These are phyloP conservation scores for Ptychadena robeensis DNA, from an alignment of 2,797 vertebrate genomes.

Conservation along the genomic window DNA sequence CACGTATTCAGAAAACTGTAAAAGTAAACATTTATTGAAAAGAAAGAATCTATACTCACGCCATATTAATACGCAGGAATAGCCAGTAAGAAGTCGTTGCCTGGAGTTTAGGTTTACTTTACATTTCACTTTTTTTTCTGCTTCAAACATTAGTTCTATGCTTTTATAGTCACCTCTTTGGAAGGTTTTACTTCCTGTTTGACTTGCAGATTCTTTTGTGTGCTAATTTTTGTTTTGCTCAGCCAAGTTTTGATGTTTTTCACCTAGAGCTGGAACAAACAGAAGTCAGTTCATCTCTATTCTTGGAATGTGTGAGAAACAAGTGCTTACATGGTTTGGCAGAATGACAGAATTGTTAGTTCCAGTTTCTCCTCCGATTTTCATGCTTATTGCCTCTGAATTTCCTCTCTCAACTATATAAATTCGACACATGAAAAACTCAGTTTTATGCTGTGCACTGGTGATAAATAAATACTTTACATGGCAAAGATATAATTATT, in stretches of 20 bases:
- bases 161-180: background rate
- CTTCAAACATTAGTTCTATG: background rate
- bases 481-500: background rate
- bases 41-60: no score
- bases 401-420: background rate
- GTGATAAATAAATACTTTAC: background rate
- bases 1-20: no score
- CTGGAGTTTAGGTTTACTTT: background rate
- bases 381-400: background rate
- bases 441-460: background rate
- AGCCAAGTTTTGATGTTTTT: slow-evolving; percentile 15
- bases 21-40: no score
- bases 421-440: background rate
- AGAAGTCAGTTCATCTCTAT: slow-evolving; percentile 21
- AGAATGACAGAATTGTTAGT: slow-evolving; percentile 8
- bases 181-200: background rate
- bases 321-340: slow-evolving; percentile 28
- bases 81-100: background rate
- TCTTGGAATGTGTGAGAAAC: slow-evolving; percentile 31
- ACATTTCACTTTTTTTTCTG: background rate
- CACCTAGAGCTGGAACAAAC: slow-evolving; percentile 7
- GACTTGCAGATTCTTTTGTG: background rate
- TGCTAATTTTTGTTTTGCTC: background rate
- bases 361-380: background rate
- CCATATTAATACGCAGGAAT: background rate